These are phyloP conservation scores for Lepilemur septentrionalis DNA, from an alignment of 2,797 vertebrate genomes.

Conservation along the genomic window DNA sequence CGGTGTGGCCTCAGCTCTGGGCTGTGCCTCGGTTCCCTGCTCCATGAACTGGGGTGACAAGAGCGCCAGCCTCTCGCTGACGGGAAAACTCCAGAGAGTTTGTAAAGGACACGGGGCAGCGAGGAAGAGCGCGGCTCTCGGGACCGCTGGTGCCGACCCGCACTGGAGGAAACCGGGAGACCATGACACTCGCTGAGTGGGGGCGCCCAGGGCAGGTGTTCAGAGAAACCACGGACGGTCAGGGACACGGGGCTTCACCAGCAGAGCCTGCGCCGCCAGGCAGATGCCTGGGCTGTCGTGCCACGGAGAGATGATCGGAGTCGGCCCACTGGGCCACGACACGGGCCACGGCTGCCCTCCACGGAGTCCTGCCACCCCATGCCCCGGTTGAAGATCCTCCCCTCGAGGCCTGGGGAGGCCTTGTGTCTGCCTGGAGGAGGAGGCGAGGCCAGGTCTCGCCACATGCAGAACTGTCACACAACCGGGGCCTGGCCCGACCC, in stretches of 20 bases:
- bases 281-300: too few relatives aligned
- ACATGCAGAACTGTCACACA: neutral
- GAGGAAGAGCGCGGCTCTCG: fast-evolving
- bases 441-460: neutral
- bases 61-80: neutral
- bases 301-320: neutral
- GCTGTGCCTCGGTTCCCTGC: neutral
- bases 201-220: fast-evolving
- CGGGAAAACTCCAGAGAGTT: neutral
- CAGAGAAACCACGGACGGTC: neutral
- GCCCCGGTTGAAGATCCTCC: neutral
- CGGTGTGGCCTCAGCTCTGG: neutral
- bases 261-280: fast-evolving
- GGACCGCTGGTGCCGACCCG: neutral
- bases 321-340: neutral
- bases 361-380: fast-evolving
- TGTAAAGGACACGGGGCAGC: neutral
- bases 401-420: neutral
- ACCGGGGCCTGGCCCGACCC: too few relatives aligned
- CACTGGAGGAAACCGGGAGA: neutral
- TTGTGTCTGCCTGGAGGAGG: neutral
- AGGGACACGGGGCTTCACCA: neutral
- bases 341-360: fast-evolving
- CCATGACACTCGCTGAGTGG: fast-evolving
- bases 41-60: neutral